A percentile compares a stretch with the other conserved stretches of the same genome.
Evolutionary conservation across 2,888 invertebrate species (phyloP).

Genomic region (Drosophila putrida): DNA sequence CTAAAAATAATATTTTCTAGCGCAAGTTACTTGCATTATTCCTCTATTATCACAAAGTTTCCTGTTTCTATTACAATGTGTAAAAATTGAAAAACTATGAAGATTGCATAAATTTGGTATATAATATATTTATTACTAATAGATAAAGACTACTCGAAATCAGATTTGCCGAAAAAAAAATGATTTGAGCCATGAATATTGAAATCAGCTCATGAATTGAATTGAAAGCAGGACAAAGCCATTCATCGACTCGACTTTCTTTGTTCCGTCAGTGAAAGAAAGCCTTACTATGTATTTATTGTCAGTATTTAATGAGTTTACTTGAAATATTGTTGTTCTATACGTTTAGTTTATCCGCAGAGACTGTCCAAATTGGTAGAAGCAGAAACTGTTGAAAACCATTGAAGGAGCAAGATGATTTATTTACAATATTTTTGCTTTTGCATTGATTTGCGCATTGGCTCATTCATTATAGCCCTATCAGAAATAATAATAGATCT

Average conservation of each 20-base stretch:
- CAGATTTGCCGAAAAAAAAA: too few relatives aligned
- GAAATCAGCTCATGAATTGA: too few relatives aligned
- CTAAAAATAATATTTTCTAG: too few relatives aligned
- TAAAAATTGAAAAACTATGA: too few relatives aligned
- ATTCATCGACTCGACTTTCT: conserved; percentile 12
- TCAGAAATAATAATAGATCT: conserved; percentile 55
- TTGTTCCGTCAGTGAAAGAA: conserved; percentile 18
- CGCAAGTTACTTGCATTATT: too few relatives aligned
- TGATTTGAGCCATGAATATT: too few relatives aligned
- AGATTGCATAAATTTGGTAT: too few relatives aligned
- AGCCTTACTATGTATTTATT: conserved; percentile 4
- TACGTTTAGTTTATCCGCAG: conserved; percentile 1
- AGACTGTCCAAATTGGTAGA: conserved; percentile 8
- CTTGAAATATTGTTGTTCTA: conserved; percentile 3
- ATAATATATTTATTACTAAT: too few relatives aligned
- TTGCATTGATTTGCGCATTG: conserved; percentile 63
- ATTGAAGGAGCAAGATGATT: conserved; percentile 54
- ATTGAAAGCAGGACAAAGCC: too few relatives aligned
- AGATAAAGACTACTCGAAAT: too few relatives aligned
- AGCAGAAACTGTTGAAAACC: not conserved
- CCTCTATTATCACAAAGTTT: too few relatives aligned
- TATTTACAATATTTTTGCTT: conserved; percentile 62
- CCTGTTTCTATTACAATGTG: too few relatives aligned
- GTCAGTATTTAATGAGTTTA: conserved; percentile 27
- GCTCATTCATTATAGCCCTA: conserved; percentile 39